Evolutionary conservation across 2,888 invertebrate genomes (phyloP), one percentile per base, ranked within the genome.

Genomic region (Quadriops clusia): DNA sequence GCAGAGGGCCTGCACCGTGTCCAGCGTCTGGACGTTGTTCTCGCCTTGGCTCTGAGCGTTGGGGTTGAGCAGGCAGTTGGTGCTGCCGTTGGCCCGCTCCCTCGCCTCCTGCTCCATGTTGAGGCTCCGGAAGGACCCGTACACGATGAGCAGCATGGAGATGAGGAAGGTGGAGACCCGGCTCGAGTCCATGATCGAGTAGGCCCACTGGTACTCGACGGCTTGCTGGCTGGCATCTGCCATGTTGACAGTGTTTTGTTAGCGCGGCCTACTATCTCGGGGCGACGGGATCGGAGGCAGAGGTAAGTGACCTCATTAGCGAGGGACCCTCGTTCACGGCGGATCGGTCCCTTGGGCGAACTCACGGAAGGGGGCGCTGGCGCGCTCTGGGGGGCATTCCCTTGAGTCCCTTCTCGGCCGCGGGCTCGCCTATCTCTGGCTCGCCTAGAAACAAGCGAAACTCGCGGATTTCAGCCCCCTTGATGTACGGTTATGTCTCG

Each of bases 101-200:
- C 86, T 73, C 25, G 90, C 90, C 60, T 93, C 91, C 46, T 91
- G 83, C 61, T 94, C 94, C 78, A 94, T 86, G 64, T 94, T 94
- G 41, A 94, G 66, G 40, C 93, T 93, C 47, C 93, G 83, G 67
- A 94, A 95, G 60, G 93, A 93, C 50, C 94, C 95, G 61, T 95
- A 95, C 18, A 95, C 93, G 52, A 95, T 95, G 44, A 95, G 74
- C 50, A 94, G 74, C 73, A 95, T 94, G 46, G 94, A 94, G 63
- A 95, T 94, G 47, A 94, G 72, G 65, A 94, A 95, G 47, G 94
- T 95, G 30, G 93, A 94, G 39, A 95, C 86, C 53, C 94, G 75
- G 44, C 93, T 94, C 30, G 94, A 93, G 68, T 95, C 95, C 83
- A 95, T 89, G 60, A 94, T 84, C 60, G 87, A 86, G 63, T 91